phyloP scores from a whole-genome alignment of 2,888 invertebrate genomes.

The Slavum lentiscoides region DNA sequence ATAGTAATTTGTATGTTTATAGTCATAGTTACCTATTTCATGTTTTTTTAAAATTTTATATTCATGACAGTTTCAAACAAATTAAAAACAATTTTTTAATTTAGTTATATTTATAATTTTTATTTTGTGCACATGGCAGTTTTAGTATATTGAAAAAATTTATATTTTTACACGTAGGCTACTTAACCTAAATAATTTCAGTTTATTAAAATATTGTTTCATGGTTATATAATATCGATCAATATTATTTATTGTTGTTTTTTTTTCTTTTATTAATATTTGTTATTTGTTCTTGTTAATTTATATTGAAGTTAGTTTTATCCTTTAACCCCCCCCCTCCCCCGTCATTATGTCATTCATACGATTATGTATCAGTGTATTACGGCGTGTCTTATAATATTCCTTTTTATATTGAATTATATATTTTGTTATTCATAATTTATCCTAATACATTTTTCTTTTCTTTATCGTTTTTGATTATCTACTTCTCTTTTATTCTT shows the following conservation, averaged over 20 bases:
- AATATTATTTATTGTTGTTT: conserved; percentile 29
- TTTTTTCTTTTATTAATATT: conserved; percentile 23
- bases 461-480: no score
- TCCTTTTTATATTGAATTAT: no score
- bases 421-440: no score
- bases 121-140: conserved; percentile 28
- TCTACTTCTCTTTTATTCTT: no score
- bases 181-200: conserved; percentile 21
- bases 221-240: conserved; percentile 31
- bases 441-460: no score
- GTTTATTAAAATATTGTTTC: conserved; percentile 38
- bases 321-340: not conserved
- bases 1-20: conserved; percentile 26
- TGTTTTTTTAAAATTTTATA: conserved; percentile 17
- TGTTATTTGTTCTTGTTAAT: conserved; percentile 16
- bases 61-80: conserved; percentile 10
- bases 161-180: conserved; percentile 20
- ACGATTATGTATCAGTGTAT: no score
- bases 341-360: no score
- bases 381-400: no score
- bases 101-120: conserved; percentile 28
- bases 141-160: conserved; percentile 24
- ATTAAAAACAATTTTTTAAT: conserved; percentile 23
- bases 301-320: not conserved
- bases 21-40: conserved; percentile 20